Base-by-base conservation (phyloP, 2,113 vertebrate genomes). In the Sminthopsis crassicaudata region DNA sequence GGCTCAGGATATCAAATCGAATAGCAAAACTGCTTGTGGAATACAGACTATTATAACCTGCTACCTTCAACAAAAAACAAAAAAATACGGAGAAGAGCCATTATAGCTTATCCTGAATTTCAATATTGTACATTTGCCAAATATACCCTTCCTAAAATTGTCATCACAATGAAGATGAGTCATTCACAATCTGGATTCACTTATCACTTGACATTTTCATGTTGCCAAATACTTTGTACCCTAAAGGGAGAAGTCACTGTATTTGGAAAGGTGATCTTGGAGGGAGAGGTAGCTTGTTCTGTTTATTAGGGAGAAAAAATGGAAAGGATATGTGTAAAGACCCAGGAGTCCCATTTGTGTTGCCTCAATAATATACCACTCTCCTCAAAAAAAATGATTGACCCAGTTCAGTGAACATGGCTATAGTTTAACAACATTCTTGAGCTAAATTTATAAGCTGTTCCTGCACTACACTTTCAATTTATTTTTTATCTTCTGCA, bases 391-490 rank as follows among this genome's bases (percentile, higher is more conserved):
- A 95, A 95, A 95, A 95, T 89, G 52, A 97, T 97, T 89, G 23
- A 93, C 25, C 95, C 92, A 97, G 94, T 92, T 97, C 92, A 97
- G 12, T 88, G 95, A 97, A 91, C 89, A 53, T 91, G 30, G 60
- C 91, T 57, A 94, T 93, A 94, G 46, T 94, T 96, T 95, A 96
- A 94, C 92, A 94, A 89, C 95, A 95, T 55, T 95, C 91, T 91
- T 84, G 48, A 95, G 90, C 0, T 97, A 91, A 96, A 98, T 97
- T 97, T 96, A 97, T 97, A 93, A 93, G 96, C 25, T 53, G 30
- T n/a, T 22, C 67, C n/a, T n/a, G 67, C 67, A 42, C 90, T 93
- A 16, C 52, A 57, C 57, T 95, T 95, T 94, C 93, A 93, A 94
- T 93, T 94, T 97, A 76, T 53, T 98, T 84, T 84, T 97, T 96